Evolutionary conservation across 2,797 vertebrate species (phyloP).

Genomic region (Falco biarmicus): DNA sequence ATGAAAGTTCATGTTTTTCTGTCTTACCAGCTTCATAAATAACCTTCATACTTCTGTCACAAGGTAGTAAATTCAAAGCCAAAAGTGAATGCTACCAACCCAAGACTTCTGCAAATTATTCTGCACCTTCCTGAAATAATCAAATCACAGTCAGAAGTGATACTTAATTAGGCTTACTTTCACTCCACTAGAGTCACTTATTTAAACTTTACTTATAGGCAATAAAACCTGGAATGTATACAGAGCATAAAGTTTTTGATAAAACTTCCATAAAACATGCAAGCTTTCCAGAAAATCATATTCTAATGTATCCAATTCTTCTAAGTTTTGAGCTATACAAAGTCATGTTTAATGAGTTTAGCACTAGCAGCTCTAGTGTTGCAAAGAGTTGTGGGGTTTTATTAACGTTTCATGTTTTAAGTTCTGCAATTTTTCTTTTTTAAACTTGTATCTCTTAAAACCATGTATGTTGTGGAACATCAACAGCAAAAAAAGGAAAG

Average conservation of each 20-base stretch:
- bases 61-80: not conserved
- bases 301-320: not conserved
- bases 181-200: not conserved
- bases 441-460: not conserved
- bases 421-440: not conserved
- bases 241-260: not conserved
- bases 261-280: not conserved
- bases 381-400: fast-evolving
- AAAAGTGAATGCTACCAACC: not conserved
- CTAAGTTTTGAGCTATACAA: not conserved
- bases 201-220: not conserved
- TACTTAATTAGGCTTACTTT: not conserved
- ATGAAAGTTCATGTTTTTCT: not conserved
- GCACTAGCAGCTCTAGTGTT: not conserved
- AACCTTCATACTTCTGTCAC: not conserved
- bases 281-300: not conserved
- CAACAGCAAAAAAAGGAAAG: not conserved
- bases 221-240: not conserved
- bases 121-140: not conserved
- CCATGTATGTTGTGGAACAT: not conserved
- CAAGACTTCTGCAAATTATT: not conserved
- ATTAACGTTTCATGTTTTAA: not conserved
- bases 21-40: not conserved
- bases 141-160: not conserved
- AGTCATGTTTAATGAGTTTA: not conserved